Base-by-base conservation (phyloP, 2,888 invertebrate genomes). In the Orthosia incerta region DNA sequence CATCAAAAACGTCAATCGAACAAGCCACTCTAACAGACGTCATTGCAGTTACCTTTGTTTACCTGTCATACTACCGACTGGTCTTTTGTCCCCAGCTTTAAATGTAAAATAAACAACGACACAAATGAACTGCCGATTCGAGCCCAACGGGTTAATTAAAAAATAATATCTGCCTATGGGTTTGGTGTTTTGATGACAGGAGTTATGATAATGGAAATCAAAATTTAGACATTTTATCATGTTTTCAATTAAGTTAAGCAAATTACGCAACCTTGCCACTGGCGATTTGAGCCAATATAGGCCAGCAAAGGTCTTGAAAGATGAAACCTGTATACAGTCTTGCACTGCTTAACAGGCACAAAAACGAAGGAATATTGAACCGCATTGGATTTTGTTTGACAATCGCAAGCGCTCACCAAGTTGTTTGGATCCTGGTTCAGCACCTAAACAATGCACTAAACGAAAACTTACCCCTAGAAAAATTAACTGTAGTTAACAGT, bases 101-200 rank as follows among this genome's bases (percentile, higher is more conserved):
- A 82, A 80, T 59, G 68, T 70, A 46, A 76, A 77, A 51, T 71
- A 69, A 73, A 79, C 66, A 79, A 45, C 1, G 15, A 20, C 63
- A 62, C 56, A 74, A 78, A 82, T 71, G 64, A 69, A 71, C 56
- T 26, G 59, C 23, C 53, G n/a, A 70, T 63, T 50, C 60, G 26
- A 56, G 69, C 20, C 16, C 59, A 66, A 20, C 20, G 39, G 53
- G 59, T 71, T 83, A 70, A 73, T 83, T 77, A 61, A 77, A 78
- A 85, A 85, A 78, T 68, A 85, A 82, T 83, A 78, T 74, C 61
- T 65, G 60, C 26, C 26, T 65, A 39, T 31, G n/a, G 48, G 64
- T 55, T 53, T 62, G 31, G 11, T 53, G 51, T 48, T 74, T 60
- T 55, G 31, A 9, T 13, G 80, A 45, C 45, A 48, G 20, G 5